Conservation (phyloP, 2,113 vertebrate species). For the Ardeotis arabs region DNA sequence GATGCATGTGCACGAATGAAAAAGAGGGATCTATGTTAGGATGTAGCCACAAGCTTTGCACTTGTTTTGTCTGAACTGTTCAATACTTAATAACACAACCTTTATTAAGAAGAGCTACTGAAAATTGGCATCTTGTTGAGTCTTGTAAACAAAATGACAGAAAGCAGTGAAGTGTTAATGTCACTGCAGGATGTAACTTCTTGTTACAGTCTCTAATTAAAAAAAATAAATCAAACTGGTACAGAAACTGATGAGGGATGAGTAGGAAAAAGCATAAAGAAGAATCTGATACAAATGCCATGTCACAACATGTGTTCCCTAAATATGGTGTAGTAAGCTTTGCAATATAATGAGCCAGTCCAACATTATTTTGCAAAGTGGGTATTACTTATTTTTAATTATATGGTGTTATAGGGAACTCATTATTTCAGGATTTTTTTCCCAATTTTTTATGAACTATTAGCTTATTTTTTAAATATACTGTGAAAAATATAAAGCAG, state of each 20-base stretch:
- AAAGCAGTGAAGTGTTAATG: background rate
- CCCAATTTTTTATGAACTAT: background rate
- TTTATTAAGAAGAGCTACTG: background rate
- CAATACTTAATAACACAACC: background rate
- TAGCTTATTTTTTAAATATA: background rate
- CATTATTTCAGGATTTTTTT: background rate
- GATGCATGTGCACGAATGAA: background rate
- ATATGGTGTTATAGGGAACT: background rate
- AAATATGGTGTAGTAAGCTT: background rate
- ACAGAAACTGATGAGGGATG: background rate
- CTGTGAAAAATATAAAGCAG: background rate
- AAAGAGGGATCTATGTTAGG: background rate
- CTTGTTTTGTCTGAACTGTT: background rate
- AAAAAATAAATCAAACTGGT: background rate
- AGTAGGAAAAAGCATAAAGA: background rate
- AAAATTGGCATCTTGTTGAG: background rate
- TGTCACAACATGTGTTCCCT: background rate
- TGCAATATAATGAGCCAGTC: background rate
- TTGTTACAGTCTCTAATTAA: background rate
- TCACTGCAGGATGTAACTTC: background rate
- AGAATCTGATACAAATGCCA: background rate
- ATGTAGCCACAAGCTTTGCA: background rate
- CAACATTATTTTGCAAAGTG: background rate
- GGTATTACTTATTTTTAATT: background rate
- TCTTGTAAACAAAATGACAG: background rate